Percentiles rank a stretch among this genome's conserved stretches.
These are phyloP conservation scores for Amazona ochrocephala DNA, from an alignment of 2,797 vertebrate genomes.

Conservation along the genomic window DNA sequence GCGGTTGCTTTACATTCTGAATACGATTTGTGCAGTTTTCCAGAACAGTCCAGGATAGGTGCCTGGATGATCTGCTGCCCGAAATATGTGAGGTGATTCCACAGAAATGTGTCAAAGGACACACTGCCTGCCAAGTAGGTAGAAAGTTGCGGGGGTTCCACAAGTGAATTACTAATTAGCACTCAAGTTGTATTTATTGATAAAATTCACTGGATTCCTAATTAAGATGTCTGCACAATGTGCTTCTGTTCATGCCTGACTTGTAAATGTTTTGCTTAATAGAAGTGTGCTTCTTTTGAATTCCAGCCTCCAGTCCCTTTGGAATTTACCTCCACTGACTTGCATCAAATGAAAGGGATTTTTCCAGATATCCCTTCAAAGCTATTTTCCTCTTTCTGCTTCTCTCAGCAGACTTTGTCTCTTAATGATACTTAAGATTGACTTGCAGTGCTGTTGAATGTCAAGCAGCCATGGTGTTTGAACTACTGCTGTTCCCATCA, in stretches of 20 bases:
- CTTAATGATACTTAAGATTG: background rate
- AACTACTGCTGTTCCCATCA: background rate
- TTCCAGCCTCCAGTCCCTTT: constrained; percentile 39
- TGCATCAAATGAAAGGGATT: constrained; percentile 30
- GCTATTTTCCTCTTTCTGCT: constrained; percentile 20
- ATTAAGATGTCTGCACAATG: background rate
- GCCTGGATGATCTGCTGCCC: background rate
- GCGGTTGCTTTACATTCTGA: background rate
- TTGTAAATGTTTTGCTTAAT: constrained; percentile 27
- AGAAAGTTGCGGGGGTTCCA: background rate
- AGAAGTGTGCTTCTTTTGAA: constrained; percentile 27
- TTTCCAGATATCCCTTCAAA: constrained; percentile 10
- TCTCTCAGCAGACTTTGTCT: constrained; percentile 24
- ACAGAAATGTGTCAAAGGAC: background rate
- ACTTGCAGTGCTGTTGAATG: constrained; percentile 7
- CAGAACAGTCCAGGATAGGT: background rate
- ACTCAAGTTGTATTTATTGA: background rate
- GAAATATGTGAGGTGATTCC: background rate
- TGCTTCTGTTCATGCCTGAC: background rate
- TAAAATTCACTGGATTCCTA: background rate
- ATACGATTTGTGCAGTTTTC: background rate
- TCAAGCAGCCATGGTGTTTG: background rate
- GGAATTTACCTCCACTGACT: constrained; percentile 28
- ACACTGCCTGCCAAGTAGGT: background rate
- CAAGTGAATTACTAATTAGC: background rate